Evolutionary conservation across 2,797 vertebrate genomes (phyloP), one percentile per base, ranked within the genome.

Genomic region (Ctenosaura bakeri): DNA sequence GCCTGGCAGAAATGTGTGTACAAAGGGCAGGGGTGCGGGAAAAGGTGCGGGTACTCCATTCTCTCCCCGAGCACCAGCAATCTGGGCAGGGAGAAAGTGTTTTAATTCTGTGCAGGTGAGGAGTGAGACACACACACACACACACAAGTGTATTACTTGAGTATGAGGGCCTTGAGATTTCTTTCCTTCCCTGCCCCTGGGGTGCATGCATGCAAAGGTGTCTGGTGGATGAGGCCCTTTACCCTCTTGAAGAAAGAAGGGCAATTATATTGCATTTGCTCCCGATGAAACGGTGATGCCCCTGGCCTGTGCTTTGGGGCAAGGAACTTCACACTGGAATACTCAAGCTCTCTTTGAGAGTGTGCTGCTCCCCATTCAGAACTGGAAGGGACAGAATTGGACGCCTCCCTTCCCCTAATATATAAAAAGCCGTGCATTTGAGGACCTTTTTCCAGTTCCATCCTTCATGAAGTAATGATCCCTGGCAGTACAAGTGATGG

Each of bases 41-140:
- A 38, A 16, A 35, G 69, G 59, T 32, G 69, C 5, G 20, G 46
- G 29, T 87, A n/a, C n/a, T 54, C 66, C 13, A 5, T 24, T 66
- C 12, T 59, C 26, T 29, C 42, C 22, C 64, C 18, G 4, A 35
- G 35, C 54, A 38, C 42, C 32, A 82, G 35, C 50, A 77, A 71
- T 62, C 86, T 14, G 71, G 77, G 56, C 85, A n/a, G n/a, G 79
- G 90, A 78, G 85, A 83, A 83, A 83, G 73, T 81, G 22, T n/a
- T 64, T 78, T 64, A 5, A 66, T 54, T 83, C 69, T 50, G 26
- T 76, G 54, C 89, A 90, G 85, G 89, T 81, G 83, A 86, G 69
- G 42, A 50, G 66, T 18, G 62, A 79, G 18, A 32, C 26, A 46
- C 13, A 76, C 73, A 76, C 35, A 76, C 73, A 38, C 18, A 76